Evolutionary conservation across 1,140 invertebrate genomes (phyloP), one percentile per base, ranked within the genome.

Genomic region (Dendrolimus punctatus): DNA sequence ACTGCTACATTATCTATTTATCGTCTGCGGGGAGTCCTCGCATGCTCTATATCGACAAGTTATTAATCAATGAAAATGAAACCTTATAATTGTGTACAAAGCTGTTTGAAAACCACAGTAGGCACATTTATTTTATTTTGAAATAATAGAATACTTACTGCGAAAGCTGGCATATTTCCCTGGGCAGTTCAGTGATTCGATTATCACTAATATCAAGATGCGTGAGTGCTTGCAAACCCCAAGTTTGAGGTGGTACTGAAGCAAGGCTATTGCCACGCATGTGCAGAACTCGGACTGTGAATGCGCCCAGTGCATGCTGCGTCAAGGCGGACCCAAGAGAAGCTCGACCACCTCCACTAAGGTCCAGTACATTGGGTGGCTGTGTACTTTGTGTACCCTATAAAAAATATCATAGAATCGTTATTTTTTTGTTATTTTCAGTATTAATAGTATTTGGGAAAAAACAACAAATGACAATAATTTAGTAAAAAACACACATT

Each of bases 181-280:
- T 71, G 2, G 92, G 91, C 49, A 93, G 65, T 51, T 88, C 84
- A 48, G 87, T 71, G 42, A 94, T 89, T 58, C 88, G 88, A 68
- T 94, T 94, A 71, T 92, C 90, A 40, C 92, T 91, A n/a, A 94
- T 76, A 75, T 94, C 91, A 46, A 94, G 87, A 43, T 88, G 87
- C n/a, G 88, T 90, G 45, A 93, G 74, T 2, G 88, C 74, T 3
- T 76, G 77, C 37, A 93, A 75, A 46, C 87, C 78, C 62, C 93
- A 82, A 40, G 92, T 76, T 60, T 91, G 90, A 7, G 71, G 70
- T 0, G 93, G 92, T 53, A 93, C 74, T 5, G 76, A 67, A 40
- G 80, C 76, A 39, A 94, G 87, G 46, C 87, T 82, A 64, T 92
- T 93, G 39, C 85, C 83, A 36, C 90, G 82, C 66, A 93, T 76